phyloP scores from a whole-genome alignment of 2,113 vertebrate species.

The Danionella cerebrum region DNA sequence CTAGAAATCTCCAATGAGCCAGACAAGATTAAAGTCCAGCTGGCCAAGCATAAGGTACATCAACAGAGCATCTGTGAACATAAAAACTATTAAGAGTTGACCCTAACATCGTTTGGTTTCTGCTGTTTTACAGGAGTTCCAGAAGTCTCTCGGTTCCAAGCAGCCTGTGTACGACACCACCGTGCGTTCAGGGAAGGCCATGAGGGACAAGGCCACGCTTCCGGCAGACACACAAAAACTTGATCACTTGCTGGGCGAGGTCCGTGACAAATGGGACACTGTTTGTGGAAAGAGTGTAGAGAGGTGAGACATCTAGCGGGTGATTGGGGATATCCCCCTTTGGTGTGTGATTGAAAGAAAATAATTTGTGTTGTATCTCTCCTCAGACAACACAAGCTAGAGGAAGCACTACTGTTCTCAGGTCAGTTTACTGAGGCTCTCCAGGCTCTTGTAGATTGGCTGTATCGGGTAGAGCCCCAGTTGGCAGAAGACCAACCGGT shows the following conservation, averaged over 20 bases:
- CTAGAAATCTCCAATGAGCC: constrained; percentile 98
- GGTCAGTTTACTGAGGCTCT: constrained; percentile 96
- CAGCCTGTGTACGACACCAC: constrained; percentile 97
- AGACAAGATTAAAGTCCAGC: constrained; percentile 95
- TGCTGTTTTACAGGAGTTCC: constrained; percentile 78
- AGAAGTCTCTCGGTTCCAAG: constrained; percentile 92
- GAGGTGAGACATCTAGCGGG: constrained; percentile 62
- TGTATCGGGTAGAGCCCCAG: constrained; percentile 94
- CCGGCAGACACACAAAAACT: constrained; percentile 83
- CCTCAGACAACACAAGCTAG: constrained; percentile 92
- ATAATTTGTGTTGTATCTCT: neutral
- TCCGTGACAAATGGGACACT: constrained; percentile 97
- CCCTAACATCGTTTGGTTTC: neutral
- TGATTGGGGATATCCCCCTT: neutral
- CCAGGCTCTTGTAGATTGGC: constrained; percentile 94
- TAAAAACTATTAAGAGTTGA: neutral
- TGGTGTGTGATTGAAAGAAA: neutral
- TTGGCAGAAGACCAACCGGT: constrained; percentile 91
- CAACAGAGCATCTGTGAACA: neutral
- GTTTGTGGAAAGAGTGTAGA: constrained; percentile 98
- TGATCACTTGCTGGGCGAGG: constrained; percentile 88
- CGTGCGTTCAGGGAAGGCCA: constrained; percentile 83
- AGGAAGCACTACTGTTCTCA: constrained; percentile 95
- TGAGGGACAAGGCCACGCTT: constrained; percentile 89
- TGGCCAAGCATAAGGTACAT: constrained; percentile 90